Base-by-base conservation (phyloP, 2,888 invertebrate species). In the Pterostichus niger region DNA sequence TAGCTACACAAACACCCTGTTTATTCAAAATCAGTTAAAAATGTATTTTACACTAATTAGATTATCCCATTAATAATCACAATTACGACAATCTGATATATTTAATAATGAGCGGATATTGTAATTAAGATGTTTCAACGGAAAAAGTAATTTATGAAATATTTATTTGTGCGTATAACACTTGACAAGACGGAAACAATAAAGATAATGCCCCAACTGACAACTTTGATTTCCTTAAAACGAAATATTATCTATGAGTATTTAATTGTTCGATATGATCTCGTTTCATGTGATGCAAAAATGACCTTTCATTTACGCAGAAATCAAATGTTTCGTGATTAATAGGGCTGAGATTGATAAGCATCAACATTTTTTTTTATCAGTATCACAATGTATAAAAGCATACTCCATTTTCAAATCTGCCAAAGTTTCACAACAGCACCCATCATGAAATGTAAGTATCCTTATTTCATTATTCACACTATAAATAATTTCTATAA, bases 281-380 rank as follows among this genome's bases (percentile, higher is more conserved):
- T 64, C 33, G 35, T 6, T 9, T 11, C 64, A 33, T 33, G 64
- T 64, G 64, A 64, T 35, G 13, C 59, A 59, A 9, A 31, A 59
- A 59, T 31, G 35, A 35, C 33, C 64, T 64, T 33, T 64, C 6
- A 4, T 11, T 35, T 64, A 64, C 35, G 64, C 64, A 64, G 64
- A 64, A 64, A 64, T 64, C 35, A 35, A 64, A 35, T 64, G 35
- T 64, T 64, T 17, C 1, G 35, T 11, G 13, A 64, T 64, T 33
- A 64, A 13, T 64, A 64, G 33, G 64, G 35, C 64, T 64, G 35
- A 40, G 35, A 64, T 64, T 64, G 64, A 64, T 64, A 64, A 64
- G 64, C 33, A 35, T 64, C 33, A n/a, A 64, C 7, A 10, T 5
- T 13, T 35, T 35, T 6, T 33, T 64, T 64, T 64, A 64, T 64